A percentile compares a stretch with the other conserved stretches of the same genome.
phyloP scores from a whole-genome alignment of 2,888 invertebrate genomes.

The Embidobia sp. region DNA sequence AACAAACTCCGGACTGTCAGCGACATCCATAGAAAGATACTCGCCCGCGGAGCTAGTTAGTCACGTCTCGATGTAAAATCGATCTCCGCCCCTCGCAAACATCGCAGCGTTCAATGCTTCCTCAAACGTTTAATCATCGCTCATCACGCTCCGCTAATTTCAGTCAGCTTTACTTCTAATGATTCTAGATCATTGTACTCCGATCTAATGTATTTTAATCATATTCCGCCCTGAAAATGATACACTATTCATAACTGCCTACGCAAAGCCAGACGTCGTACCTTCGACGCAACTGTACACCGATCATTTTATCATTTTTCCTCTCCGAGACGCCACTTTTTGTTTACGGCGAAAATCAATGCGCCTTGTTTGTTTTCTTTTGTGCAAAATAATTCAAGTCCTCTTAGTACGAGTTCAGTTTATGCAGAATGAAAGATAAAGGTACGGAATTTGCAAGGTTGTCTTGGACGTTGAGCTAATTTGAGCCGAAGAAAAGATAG shows the following conservation, averaged over 20 bases:
- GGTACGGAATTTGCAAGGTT: no score
- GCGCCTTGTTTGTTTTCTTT: no score
- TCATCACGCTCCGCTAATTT: slow-evolving; percentile 25
- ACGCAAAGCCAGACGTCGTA: slow-evolving; percentile 61
- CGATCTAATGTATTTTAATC: slow-evolving; percentile 79
- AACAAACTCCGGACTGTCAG: no score
- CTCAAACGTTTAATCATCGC: slow-evolving; percentile 35
- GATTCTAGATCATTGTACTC: slow-evolving; percentile 27
- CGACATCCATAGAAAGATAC: neutral
- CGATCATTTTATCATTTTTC: neutral
- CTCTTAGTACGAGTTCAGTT: no score
- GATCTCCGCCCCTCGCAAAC: slow-evolving; percentile 24
- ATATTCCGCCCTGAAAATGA: slow-evolving; percentile 81
- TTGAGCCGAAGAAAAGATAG: no score
- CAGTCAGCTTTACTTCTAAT: slow-evolving; percentile 29
- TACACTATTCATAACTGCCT: slow-evolving; percentile 79
- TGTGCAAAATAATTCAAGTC: no score
- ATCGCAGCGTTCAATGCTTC: slow-evolving; percentile 21
- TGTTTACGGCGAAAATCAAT: no score
- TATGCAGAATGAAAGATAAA: no score
- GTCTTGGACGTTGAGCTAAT: no score
- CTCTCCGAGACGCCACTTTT: no score
- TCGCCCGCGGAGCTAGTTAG: slow-evolving; percentile 22
- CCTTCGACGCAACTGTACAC: no score
- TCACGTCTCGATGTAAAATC: slow-evolving; percentile 15